Conservation (phyloP, 2,113 vertebrate species). For the Esox niger region DNA sequence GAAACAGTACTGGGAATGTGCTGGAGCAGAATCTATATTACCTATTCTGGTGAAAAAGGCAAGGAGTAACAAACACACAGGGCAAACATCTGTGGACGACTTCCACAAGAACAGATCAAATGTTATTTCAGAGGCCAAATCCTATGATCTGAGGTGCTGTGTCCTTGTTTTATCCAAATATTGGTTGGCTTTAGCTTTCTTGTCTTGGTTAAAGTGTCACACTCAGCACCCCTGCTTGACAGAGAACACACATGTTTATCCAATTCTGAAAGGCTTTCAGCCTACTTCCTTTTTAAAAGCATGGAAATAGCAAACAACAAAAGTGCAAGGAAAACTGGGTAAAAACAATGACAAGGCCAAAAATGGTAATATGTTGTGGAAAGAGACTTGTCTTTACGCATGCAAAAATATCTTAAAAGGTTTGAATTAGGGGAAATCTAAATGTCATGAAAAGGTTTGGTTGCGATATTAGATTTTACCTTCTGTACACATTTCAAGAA, state of each 20-base stretch:
- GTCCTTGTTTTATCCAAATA: constrained; percentile 12
- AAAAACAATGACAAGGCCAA: constrained; percentile 1
- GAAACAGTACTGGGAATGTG: not conserved
- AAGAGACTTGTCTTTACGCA: not conserved
- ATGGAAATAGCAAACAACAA: not conserved
- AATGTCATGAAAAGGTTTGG: not conserved
- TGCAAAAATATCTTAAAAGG: not conserved
- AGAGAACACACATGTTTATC: constrained; percentile 1
- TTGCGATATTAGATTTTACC: constrained; percentile 39
- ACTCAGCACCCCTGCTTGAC: constrained; percentile 36
- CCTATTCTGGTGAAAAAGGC: not conserved
- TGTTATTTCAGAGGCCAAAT: constrained; percentile 8
- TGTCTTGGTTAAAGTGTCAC: constrained; percentile 15
- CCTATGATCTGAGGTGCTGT: constrained; percentile 22
- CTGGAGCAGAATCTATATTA: no score
- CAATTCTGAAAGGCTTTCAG: constrained; percentile 13
- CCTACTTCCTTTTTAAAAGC: constrained; percentile 4
- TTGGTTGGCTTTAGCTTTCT: constrained; percentile 13
- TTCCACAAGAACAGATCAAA: constrained; percentile 24
- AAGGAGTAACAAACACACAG: constrained; percentile 26
- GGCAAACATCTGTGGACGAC: constrained; percentile 47
- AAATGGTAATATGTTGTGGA: not conserved
- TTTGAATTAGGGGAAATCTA: not conserved
- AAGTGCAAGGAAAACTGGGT: constrained; percentile 1
- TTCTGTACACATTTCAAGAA: constrained; percentile 28